These are phyloP conservation scores for Novumbra hubbsi DNA, from an alignment of 2,797 vertebrate genomes.

Conservation along the genomic window DNA sequence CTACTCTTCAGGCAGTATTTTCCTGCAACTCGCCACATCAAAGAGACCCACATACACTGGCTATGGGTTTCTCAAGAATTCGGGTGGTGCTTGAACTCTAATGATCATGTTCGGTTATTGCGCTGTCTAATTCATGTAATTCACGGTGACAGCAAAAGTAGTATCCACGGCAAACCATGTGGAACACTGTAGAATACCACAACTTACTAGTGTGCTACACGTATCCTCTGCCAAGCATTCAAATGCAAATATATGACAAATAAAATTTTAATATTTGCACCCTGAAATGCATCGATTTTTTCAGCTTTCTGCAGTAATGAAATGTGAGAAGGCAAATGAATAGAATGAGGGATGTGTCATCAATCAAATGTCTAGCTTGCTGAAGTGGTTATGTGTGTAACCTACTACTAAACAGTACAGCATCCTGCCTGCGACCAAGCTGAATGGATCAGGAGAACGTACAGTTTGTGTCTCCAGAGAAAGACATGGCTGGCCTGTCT, in stretches of 20 bases:
- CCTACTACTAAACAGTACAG: neutral
- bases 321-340: neutral
- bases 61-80: conserved; percentile 35
- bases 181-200: neutral
- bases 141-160: conserved; percentile 37
- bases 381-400: neutral
- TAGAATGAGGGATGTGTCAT: neutral
- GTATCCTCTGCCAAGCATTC: neutral
- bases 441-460: neutral
- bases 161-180: conserved; percentile 5
- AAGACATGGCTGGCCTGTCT: conserved; percentile 58
- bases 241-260: neutral
- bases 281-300: conserved; percentile 41
- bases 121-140: conserved; percentile 49
- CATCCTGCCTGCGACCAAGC: neutral
- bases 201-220: neutral
- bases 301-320: conserved; percentile 36
- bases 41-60: conserved; percentile 54
- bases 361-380: neutral
- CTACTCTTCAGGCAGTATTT: conserved; percentile 45
- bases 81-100: conserved; percentile 31
- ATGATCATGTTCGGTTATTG: conserved; percentile 34
- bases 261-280: conserved; percentile 26
- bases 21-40: conserved; percentile 53
- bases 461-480: conserved; percentile 18